phyloP scores from a whole-genome alignment of 2,888 invertebrate genomes.

The Disparrhopalites patrizii region DNA sequence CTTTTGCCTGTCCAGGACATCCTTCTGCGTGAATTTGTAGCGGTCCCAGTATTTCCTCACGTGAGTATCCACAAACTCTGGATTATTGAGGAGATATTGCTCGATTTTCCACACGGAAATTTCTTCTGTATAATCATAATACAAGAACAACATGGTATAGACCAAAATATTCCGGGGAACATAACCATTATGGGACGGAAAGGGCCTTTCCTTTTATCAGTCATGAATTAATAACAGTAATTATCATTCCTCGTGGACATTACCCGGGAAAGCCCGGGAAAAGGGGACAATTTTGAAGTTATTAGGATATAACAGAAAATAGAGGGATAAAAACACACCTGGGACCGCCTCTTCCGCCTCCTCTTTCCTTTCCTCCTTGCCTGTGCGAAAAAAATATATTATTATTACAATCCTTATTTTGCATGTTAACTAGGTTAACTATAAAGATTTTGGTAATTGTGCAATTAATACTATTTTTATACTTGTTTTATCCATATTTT shows the following conservation, averaged over 20 bases:
- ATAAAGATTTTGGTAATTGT: no score
- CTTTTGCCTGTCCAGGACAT: slow-evolving; percentile 63
- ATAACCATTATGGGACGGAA: no score
- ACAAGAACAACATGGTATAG: neutral
- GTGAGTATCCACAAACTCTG: slow-evolving; percentile 63
- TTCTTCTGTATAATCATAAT: slow-evolving; percentile 21
- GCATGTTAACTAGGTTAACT: no score
- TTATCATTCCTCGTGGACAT: no score
- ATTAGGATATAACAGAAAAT: no score
- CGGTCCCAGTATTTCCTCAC: slow-evolving; percentile 61
- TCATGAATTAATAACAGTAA: no score
- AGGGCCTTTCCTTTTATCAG: no score
- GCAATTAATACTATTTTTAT: neutral
- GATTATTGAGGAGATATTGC: slow-evolving; percentile 60
- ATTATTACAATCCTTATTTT: no score
- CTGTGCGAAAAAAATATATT: neutral
- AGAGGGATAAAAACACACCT: slow-evolving; percentile 4
- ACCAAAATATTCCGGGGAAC: no score
- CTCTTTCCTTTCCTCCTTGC: slow-evolving; percentile 19
- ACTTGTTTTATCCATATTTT: no score
- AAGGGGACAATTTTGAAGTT: no score
- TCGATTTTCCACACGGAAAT: slow-evolving; percentile 52
- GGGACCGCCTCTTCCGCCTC: neutral
- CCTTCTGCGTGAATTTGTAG: slow-evolving; percentile 64
- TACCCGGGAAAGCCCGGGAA: no score